A percentile compares a stretch with the other conserved stretches of the same genome.
These are phyloP conservation scores for Megalops atlanticus DNA, from an alignment of 2,113 vertebrate species.

Conservation along the genomic window DNA sequence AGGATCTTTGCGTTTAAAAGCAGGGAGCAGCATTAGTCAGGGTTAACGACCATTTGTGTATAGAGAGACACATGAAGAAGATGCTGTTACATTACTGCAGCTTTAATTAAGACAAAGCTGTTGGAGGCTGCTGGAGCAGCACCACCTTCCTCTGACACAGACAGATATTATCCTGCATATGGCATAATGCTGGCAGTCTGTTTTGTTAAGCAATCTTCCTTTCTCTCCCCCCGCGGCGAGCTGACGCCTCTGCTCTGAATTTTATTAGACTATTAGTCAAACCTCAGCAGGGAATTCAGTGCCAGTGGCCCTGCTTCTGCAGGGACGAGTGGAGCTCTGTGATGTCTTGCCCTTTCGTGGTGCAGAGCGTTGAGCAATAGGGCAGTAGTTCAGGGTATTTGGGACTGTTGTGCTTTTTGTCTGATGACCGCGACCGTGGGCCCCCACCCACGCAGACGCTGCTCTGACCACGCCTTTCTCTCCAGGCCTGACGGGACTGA, in stretches of 20 bases:
- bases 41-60: background rate
- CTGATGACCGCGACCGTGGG: background rate
- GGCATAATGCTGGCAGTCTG: background rate
- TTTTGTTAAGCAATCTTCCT: background rate
- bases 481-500: conserved; percentile 92
- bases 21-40: background rate
- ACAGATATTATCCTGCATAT: background rate
- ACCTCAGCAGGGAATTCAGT: background rate
- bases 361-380: background rate
- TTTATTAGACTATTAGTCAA: background rate
- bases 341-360: too few species aligned
- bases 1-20: too few species aligned
- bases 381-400: background rate
- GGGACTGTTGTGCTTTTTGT: background rate
- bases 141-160: background rate
- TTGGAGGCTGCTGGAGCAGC: background rate
- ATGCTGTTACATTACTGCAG: too few species aligned
- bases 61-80: too few species aligned
- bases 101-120: background rate
- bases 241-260: background rate
- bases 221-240: background rate
- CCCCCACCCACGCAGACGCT: background rate
- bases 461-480: conserved; percentile 30
- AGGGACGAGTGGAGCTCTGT: background rate
- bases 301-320: background rate